These are phyloP conservation scores for Pseudorectes ferrugineus DNA, from an alignment of 2,113 vertebrate genomes.

Conservation along the genomic window DNA sequence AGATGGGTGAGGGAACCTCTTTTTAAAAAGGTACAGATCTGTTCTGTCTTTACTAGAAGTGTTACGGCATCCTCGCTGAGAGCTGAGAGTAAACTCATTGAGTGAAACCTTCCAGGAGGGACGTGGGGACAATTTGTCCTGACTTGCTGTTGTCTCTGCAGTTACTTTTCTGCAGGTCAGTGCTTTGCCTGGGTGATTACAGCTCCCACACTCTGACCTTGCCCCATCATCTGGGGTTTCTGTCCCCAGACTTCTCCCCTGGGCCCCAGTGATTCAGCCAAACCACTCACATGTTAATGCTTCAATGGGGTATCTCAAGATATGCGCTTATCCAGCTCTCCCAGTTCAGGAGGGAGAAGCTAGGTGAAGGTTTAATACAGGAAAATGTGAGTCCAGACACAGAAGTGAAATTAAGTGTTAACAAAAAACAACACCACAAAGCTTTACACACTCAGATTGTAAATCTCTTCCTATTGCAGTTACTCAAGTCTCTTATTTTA, in stretches of 20 bases:
- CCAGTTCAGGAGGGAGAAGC: neutral
- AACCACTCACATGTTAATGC: neutral
- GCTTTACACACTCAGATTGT: neutral
- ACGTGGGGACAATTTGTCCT: neutral
- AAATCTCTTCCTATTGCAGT: neutral
- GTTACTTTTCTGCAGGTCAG: neutral
- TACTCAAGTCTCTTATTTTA: conserved; percentile 16
- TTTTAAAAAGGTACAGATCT: neutral
- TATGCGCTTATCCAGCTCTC: neutral
- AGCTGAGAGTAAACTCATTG: neutral
- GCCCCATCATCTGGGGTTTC: neutral
- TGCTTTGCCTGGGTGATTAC: neutral
- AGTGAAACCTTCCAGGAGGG: neutral
- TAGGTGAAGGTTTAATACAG: neutral
- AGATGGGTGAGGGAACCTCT: neutral
- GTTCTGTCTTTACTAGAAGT: neutral
- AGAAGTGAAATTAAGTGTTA: neutral
- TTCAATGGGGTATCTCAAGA: neutral
- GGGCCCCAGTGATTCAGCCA: neutral
- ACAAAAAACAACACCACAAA: neutral
- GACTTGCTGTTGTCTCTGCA: neutral
- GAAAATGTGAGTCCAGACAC: neutral
- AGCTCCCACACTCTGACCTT: neutral
- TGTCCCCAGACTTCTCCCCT: neutral
- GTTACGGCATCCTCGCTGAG: neutral